Evolutionary conservation across 2,797 vertebrate genomes (phyloP), one percentile per base, ranked within the genome.

Genomic region (Zalophus californianus): DNA sequence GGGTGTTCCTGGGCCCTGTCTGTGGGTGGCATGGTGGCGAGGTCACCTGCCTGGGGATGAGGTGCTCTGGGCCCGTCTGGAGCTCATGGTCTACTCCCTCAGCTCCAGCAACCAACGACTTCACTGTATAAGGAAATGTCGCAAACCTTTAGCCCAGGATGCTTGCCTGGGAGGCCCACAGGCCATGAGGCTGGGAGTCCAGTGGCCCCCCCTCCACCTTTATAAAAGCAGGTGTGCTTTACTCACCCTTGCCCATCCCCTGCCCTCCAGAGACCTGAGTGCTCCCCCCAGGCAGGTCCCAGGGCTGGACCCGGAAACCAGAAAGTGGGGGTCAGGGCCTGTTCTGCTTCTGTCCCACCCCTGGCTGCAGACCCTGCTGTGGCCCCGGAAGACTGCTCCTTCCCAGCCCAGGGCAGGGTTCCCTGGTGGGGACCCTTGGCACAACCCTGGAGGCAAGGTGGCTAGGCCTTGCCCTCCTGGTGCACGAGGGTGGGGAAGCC

Each of bases 91-190:
- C 87, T 32, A 32, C 41, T 20, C 52, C 1, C 13, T 20, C 38
- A 6, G 56, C 15, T 44, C 4, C 1, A 2, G 10, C 23, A 0
- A 1, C 9, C 4, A 1, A 10, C 5, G 56, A 23, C 41, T 15
- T 9, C 10, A 14, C 8, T 13, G 1, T 35, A 5, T 41, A n/a
- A 56, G 72, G 60, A 20, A 4, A 32, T n/a, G 7, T 23, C 13
- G 4, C 1, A 0, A 48, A 16, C 87, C 41, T 23, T 32, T 29
- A 9, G 8, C 35, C 60, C 2, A 13, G 41, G 32, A 35, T 21
- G 18, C n/a, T 21, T 20, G 27, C 5, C 5, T 60, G 15, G 58
- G 29, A 54, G 52, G 35, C 41, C 75, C 4, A 3, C 3, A 1
- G 12, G 12, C 72, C 12, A 2, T 12, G 4, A 6, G 35, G 4